Evolutionary conservation across 2,797 vertebrate genomes (phyloP), one percentile per base, ranked within the genome.

Genomic region (Thamnophis elegans): DNA sequence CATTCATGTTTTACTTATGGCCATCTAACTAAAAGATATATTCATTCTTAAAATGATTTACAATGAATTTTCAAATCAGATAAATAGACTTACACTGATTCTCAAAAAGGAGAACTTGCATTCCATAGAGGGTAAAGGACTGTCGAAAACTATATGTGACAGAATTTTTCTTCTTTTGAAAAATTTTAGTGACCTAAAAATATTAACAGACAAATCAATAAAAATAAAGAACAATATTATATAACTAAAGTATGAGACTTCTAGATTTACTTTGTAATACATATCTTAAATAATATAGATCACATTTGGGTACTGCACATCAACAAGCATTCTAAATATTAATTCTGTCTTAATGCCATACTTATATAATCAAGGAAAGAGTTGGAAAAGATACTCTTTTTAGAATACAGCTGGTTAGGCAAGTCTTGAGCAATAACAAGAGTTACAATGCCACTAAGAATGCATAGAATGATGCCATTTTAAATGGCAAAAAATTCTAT

Each of bases 161-260:
- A 0, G 99, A 99, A 96, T 99, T 99, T 97, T 99, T 99, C 98
- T 99, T 99, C 98, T 99, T 99, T 95, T 99, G 99, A 97, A 99
- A 99, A 94, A 99, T 99, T 97, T 99, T 99, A 90, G 99, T 99
- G 93, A 99, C 99, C 99, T 99, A 92, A 73, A 96, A 96, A 89
- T 20, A 90, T 89, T 94, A 94, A 90, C 0, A 91, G 91, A 89
- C 4, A 42, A 54, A 54, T 53, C 91, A 88, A 53, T 32, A 20
- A 55, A 93, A 89, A 54, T 54, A 14, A 94, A 93, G 91, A 42
- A 82, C 4, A 12, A 93, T 10, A 60, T 9, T 6, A 92, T 85
- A 60, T 60, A 86, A 28, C 18, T 18, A 16, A 14, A 0, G 0
- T 22, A 87, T 20, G 14, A 87, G n/a, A 8, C 18, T 4, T 54